phyloP scores from a whole-genome alignment of 2,888 invertebrate genomes.

The Deilephila elpenor region DNA sequence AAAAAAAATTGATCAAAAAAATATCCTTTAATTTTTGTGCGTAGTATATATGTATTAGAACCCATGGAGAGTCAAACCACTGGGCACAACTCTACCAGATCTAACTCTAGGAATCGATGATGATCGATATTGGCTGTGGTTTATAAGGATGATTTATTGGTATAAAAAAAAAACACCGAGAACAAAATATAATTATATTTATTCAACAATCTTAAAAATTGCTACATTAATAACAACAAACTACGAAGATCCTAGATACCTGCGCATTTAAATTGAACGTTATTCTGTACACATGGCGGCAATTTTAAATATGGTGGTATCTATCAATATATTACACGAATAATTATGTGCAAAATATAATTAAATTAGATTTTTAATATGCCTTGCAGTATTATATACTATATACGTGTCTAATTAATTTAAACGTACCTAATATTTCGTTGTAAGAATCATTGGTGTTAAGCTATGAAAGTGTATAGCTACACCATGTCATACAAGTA shows the following conservation, averaged over 20 bases:
- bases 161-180: background rate
- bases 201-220: conserved; percentile 27
- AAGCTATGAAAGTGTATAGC: background rate
- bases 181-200: conserved; percentile 14
- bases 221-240: conserved; percentile 22
- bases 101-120: too few species aligned
- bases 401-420: conserved; percentile 3
- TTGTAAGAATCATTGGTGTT: conserved; percentile 21
- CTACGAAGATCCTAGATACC: background rate
- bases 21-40: too few species aligned
- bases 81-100: too few species aligned
- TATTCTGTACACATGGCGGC: background rate
- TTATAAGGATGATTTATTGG: background rate
- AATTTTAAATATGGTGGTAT: conserved; percentile 7
- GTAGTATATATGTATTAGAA: too few species aligned
- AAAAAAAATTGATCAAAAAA: too few species aligned
- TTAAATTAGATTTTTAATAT: conserved; percentile 3
- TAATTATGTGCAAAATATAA: conserved; percentile 3
- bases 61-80: too few species aligned
- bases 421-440: conserved; percentile 19
- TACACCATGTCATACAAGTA: background rate
- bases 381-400: background rate
- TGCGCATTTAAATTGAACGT: background rate
- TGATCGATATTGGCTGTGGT: too few species aligned
- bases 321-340: conserved; percentile 1